Percentiles rank a stretch among this genome's conserved stretches.
phyloP scores from a whole-genome alignment of 2,888 invertebrate species.

The Buathra laborator region DNA sequence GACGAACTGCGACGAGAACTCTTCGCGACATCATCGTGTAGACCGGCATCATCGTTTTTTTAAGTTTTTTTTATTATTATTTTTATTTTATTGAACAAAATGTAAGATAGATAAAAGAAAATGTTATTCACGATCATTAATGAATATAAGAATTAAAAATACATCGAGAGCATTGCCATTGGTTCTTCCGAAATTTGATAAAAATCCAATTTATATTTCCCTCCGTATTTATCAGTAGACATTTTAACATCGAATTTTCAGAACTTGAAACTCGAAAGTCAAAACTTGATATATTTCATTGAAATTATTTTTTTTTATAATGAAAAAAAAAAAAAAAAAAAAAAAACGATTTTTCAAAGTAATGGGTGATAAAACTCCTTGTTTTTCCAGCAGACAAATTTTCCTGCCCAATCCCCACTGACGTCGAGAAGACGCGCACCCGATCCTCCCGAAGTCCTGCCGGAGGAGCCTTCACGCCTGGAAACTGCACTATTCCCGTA shows the following conservation, averaged over 20 bases:
- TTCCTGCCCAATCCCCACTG: slow-evolving; percentile 17
- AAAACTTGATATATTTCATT: background rate
- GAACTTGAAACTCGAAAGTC: too few species aligned
- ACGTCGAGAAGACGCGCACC: slow-evolving; percentile 9
- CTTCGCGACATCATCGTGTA: slow-evolving; percentile 45
- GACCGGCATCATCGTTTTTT: slow-evolving; percentile 32
- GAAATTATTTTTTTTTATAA: background rate
- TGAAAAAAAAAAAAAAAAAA: too few species aligned
- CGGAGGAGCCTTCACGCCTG: background rate
- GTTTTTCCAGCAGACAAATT: slow-evolving; percentile 38
- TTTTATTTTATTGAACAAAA: slow-evolving; percentile 5
- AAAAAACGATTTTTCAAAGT: background rate
- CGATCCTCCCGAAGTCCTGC: slow-evolving; percentile 11
- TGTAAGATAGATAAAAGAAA: slow-evolving; percentile 15
- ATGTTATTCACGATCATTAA: slow-evolving; percentile 41
- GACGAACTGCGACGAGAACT: slow-evolving; percentile 42
- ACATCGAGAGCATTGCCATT: background rate
- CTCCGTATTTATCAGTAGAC: background rate
- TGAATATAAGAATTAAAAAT: slow-evolving; percentile 25
- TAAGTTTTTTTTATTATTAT: background rate
- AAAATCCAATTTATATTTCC: background rate
- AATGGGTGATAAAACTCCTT: background rate
- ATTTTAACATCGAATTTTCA: background rate
- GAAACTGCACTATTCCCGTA: slow-evolving; percentile 7
- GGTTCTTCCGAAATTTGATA: background rate